phyloP scores from a whole-genome alignment of 2,113 vertebrate genomes.

The Puntigrus tetrazona region DNA sequence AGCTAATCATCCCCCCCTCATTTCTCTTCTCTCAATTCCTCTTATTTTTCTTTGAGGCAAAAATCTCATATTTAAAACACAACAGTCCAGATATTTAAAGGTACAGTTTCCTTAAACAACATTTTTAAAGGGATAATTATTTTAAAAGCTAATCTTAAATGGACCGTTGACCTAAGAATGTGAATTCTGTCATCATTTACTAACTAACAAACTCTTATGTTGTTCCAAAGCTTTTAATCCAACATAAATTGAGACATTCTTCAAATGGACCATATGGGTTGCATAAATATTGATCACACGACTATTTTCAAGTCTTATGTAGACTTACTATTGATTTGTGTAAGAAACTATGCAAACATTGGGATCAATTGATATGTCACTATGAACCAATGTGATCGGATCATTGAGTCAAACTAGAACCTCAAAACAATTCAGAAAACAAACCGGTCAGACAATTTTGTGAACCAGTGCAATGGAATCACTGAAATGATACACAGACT shows the following conservation, averaged over 20 bases:
- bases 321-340: neutral
- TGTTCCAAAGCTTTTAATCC: too few species aligned
- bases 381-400: neutral
- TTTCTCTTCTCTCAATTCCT: slow-evolving; percentile 4
- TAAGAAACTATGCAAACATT: neutral
- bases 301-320: too few species aligned
- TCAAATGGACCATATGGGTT: too few species aligned
- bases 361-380: neutral
- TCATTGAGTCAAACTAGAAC: neutral
- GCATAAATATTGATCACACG: too few species aligned
- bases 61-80: neutral
- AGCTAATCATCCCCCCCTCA: neutral
- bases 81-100: neutral
- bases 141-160: neutral
- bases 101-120: too few species aligned
- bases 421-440: neutral
- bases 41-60: neutral
- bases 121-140: neutral
- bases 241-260: too few species aligned
- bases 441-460: neutral
- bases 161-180: neutral
- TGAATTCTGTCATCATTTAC: too few species aligned
- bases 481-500: too few species aligned
- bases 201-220: too few species aligned
- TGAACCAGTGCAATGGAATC: neutral